Percentiles rank a stretch among this genome's conserved stretches.
phyloP scores from a whole-genome alignment of 92 coral and sea anemone genomes.

The Virgularia gustaviana region DNA sequence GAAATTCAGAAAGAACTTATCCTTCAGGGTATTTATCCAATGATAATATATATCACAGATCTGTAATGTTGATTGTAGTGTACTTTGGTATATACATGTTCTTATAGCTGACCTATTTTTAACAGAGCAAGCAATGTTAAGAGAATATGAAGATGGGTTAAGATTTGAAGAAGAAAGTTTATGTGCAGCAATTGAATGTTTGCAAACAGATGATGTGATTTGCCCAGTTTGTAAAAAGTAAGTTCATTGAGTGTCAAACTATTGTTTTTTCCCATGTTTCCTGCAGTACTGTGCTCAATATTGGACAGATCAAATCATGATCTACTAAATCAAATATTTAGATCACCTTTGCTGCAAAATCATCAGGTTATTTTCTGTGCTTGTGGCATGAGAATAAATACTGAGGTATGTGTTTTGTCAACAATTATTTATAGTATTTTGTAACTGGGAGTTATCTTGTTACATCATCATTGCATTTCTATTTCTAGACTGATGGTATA shows the following conservation, averaged over 20 bases:
- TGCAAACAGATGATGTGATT: conserved; percentile 71
- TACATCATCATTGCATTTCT: too few relatives aligned
- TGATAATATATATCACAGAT: background rate
- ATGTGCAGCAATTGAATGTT: conserved; percentile 85
- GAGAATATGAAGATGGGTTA: conserved; percentile 69
- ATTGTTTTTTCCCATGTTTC: background rate
- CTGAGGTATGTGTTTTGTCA: conserved; percentile 58
- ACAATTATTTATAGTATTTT: too few relatives aligned
- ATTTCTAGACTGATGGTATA: conserved; percentile 68
- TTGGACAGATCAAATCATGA: too few relatives aligned
- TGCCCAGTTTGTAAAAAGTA: conserved; percentile 95
- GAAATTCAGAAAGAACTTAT: conserved; percentile 83
- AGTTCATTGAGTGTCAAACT: background rate
- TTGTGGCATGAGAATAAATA: conserved; percentile 88
- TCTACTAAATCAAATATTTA: too few relatives aligned
- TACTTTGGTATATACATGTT: background rate
- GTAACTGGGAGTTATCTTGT: too few relatives aligned
- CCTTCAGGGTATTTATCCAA: conserved; percentile 59
- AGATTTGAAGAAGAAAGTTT: conserved; percentile 87
- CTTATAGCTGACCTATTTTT: background rate
- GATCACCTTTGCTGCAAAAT: conserved; percentile 82
- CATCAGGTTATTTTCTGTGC: conserved; percentile 88
- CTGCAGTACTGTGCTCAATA: background rate
- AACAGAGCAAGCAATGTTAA: conserved; percentile 70
- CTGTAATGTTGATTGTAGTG: background rate